Evolutionary conservation across 2,888 invertebrate species (phyloP), one percentile per base, ranked within the genome.

Genomic region (Heliconius sara): DNA sequence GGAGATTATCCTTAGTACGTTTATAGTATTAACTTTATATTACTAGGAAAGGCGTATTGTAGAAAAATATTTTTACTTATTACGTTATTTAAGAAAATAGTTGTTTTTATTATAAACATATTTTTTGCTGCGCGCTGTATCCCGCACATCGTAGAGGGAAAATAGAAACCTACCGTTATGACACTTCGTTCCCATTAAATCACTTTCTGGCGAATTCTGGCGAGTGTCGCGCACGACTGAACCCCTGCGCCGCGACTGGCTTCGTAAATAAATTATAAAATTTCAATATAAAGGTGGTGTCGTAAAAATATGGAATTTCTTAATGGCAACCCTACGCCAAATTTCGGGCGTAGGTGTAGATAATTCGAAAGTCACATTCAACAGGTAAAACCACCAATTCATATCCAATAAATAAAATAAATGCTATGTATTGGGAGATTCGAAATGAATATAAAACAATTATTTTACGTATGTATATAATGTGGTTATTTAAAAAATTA

Each of bases 401-500:
- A 80, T 79, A 76, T 52, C 57, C 39, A 80, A 80, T 65, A 80
- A 74, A 79, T 63, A 77, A 63, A 80, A 82, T 79, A 80, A 76
- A 78, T 70, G 79, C 47, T 43, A 80, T 77, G 72, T n/a, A 27
- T 27, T 43, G 13, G 52, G 60, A 30, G 43, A 79, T 80, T 77
- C 74, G 80, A 82, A 79, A 82, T 79, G 75, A 76, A 76, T 27
- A 71, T 65, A 70, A 66, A 82, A 80, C 76, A 78, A 78, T 80
- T 74, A 77, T 80, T 77, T 66, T 43, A 65, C 30, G 34, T 67
- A 47, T 22, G 7, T 65, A 30, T 27, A 27, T 27, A 77, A 70
- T 77, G 5, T 57, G 22, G 3, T 34, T 74, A 25, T 39, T 2
- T 63, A 27, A 0, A 39, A 65, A 52, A 39, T n/a, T n/a, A n/a